Conservation (phyloP, 2,113 vertebrate genomes). For the Notiomystis cincta region DNA sequence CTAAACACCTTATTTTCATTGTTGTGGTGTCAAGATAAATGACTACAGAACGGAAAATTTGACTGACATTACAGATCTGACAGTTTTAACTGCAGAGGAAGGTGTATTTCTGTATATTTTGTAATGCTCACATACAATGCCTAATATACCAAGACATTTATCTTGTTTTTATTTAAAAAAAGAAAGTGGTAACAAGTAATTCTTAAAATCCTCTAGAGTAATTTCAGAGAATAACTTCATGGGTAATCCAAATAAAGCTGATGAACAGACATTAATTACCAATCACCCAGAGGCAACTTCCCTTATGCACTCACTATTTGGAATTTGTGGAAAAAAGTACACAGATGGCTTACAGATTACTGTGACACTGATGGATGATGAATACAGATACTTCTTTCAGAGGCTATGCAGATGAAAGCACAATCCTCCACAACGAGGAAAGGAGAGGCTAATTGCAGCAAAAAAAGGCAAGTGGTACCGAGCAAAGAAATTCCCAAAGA, state of each 20-base stretch:
- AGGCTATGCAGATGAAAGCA: neutral
- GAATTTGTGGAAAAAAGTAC: neutral
- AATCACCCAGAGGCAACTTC: neutral
- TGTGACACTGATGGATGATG: neutral
- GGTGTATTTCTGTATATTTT: neutral
- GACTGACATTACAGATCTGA: neutral
- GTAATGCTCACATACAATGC: neutral
- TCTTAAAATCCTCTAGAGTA: neutral
- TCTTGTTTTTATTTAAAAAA: neutral
- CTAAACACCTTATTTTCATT: neutral
- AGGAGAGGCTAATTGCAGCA: neutral
- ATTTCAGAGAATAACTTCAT: neutral
- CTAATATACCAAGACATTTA: neutral
- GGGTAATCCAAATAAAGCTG: neutral
- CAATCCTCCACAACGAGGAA: neutral
- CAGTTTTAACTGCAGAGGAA: neutral
- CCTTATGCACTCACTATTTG: neutral
- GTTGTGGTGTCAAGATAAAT: neutral
- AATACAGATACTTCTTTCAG: neutral
- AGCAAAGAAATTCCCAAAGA: neutral
- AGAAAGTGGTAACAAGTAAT: neutral
- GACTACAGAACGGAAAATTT: neutral
- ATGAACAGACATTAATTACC: neutral
- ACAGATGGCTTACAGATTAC: neutral
- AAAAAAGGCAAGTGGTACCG: neutral